Conservation (phyloP, 2,888 invertebrate genomes). For the Keiferia lycopersicella region DNA sequence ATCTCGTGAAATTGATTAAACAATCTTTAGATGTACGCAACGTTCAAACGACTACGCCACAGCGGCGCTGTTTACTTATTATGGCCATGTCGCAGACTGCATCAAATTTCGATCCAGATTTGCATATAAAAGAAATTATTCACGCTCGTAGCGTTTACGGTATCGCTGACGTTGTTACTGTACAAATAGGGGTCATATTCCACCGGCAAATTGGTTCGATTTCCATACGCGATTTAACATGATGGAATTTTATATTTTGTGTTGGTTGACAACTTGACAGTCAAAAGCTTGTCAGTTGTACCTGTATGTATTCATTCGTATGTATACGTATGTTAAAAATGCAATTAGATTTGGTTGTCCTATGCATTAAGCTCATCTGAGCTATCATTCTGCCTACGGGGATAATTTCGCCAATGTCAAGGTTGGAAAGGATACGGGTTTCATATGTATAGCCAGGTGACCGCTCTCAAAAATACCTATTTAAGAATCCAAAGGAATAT, state of each 20-base stretch:
- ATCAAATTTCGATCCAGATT: constrained; percentile 5
- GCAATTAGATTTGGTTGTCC: background rate
- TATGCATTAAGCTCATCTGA: background rate
- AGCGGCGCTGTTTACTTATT: background rate
- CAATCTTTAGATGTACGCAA: background rate
- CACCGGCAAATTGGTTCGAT: background rate
- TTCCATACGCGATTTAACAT: background rate
- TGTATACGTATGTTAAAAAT: background rate
- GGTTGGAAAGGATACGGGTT: too few species aligned
- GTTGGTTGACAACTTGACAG: too few species aligned
- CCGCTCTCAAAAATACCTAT: too few species aligned
- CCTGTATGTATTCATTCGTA: background rate
- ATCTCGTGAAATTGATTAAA: background rate
- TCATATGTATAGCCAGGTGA: too few species aligned
- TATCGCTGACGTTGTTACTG: background rate
- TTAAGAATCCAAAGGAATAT: too few species aligned
- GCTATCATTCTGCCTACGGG: too few species aligned
- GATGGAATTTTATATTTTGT: background rate
- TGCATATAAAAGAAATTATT: constrained; percentile 5
- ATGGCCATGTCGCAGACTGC: background rate
- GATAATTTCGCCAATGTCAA: too few species aligned
- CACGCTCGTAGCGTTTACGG: background rate
- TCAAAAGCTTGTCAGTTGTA: background rate
- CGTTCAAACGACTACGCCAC: background rate
- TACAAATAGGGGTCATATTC: constrained; percentile 1